A percentile compares a stretch with the other conserved stretches of the same genome.
phyloP scores from a whole-genome alignment of 2,797 vertebrate genomes.

The Chiloscyllium punctatum region DNA sequence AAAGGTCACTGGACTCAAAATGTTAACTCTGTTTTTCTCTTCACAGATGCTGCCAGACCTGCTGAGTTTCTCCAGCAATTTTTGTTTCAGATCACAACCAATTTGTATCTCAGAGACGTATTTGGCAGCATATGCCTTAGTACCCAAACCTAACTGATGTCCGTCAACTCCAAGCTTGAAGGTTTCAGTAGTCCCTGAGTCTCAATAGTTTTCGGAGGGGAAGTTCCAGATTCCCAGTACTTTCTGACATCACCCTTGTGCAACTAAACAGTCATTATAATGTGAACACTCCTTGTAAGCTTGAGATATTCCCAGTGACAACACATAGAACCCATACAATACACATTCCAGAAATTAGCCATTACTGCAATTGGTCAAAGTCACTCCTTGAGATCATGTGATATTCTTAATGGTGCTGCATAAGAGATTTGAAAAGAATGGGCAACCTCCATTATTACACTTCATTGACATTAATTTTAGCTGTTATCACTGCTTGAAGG shows the following conservation, averaged over 20 bases:
- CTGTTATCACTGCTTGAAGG: neutral
- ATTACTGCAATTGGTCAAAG: neutral
- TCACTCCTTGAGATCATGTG: neutral
- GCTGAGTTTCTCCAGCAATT: no score
- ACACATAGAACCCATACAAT: neutral
- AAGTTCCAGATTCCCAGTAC: neutral
- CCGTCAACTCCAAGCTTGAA: neutral
- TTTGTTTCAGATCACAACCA: neutral
- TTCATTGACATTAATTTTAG: neutral
- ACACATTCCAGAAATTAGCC: neutral
- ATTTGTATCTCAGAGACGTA: neutral
- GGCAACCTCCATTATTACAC: neutral
- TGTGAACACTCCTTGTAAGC: neutral
- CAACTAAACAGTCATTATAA: neutral
- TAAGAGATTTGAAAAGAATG: neutral
- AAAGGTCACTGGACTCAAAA: no score
- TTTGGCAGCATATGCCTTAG: neutral
- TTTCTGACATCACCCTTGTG: neutral
- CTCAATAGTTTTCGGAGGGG: neutral
- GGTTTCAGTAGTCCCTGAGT: neutral
- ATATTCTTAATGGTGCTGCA: neutral
- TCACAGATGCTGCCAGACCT: no score
- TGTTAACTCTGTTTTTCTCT: no score
- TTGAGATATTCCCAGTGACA: neutral
- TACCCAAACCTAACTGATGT: neutral